Percentiles rank a stretch among this genome's conserved stretches.
phyloP scores from a whole-genome alignment of 2,888 invertebrate species.

The Hemicrepidius hirtus region DNA sequence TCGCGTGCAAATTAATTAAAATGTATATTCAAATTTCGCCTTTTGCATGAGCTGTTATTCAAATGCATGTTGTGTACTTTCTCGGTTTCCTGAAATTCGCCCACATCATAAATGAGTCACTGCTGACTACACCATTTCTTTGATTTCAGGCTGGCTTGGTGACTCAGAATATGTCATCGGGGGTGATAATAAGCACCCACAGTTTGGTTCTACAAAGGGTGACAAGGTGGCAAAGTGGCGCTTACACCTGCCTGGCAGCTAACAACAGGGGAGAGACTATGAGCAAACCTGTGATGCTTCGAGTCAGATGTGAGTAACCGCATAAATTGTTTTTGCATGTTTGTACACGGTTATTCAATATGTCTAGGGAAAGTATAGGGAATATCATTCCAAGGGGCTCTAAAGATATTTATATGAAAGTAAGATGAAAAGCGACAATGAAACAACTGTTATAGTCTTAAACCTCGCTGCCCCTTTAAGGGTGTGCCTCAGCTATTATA shows the following conservation, averaged over 20 bases:
- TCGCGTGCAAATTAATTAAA: constrained; percentile 36
- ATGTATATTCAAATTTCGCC: constrained; percentile 22
- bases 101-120: constrained; percentile 24
- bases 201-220: constrained; percentile 91
- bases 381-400: no score
- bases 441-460: no score
- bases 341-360: no score
- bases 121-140: constrained; percentile 44
- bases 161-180: constrained; percentile 87
- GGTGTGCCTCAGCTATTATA: no score
- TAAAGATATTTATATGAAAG: no score
- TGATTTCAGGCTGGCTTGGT: constrained; percentile 81
- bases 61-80: constrained; percentile 16
- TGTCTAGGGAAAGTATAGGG: no score
- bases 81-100: constrained; percentile 27
- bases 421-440: no score
- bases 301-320: constrained; percentile 88
- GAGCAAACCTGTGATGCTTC: constrained; percentile 83
- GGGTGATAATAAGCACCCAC: constrained; percentile 91
- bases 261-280: constrained; percentile 89
- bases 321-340: no score
- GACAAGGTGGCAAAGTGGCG: constrained; percentile 87
- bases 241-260: constrained; percentile 88
- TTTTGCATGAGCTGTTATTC: constrained; percentile 21
- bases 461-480: no score